Base-by-base conservation (phyloP, 2,113 vertebrate species). In the Cercopithecus mona region DNA sequence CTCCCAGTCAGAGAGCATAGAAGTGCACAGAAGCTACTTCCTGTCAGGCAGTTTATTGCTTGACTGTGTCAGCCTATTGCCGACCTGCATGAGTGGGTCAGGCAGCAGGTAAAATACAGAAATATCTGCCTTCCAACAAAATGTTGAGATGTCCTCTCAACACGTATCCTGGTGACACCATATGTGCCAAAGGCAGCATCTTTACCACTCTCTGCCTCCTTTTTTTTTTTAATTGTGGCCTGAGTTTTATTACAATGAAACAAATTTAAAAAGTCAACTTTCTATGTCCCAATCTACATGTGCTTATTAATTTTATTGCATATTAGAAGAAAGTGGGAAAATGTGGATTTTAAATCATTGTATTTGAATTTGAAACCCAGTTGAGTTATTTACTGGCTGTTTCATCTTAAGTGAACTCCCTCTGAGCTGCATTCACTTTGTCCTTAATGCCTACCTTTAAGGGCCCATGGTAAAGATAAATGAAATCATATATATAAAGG, bases 41-140 rank as follows among this genome's bases (percentile, higher is more conserved):
- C 70, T 90, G 64, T 70, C 95, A 78, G 61, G 66, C 66, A 76
- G 25, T 84, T 82, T 90, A 80, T 5, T 9, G 85, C 91, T 68
- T 68, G 95, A 94, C 92, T 57, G 45, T 93, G 7, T 97, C 90
- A 80, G 81, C 1, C 1, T 11, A 3, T 59, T 17, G 38, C 12
- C 14, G 52, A 97, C 79, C 96, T 13, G 5, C 55, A 0, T 0
- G 85, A 55, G 45, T 35, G 4, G 18, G 1, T 73, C 68, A 64
- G 76, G 22, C 94, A 97, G 93, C 94, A 98, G 96, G 98, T 97
- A 97, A 1, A 2, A 97, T 3, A 84, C 45, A 80, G 95, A 88
- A 82, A 61, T 87, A 96, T 91, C 90, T 75, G 79, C 90, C 94
- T 95, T 97, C 93, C 93, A 95, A 93, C 59, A 82, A 90, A 88